phyloP scores from a whole-genome alignment of 2,113 vertebrate species.

The Eidolon helvum region DNA sequence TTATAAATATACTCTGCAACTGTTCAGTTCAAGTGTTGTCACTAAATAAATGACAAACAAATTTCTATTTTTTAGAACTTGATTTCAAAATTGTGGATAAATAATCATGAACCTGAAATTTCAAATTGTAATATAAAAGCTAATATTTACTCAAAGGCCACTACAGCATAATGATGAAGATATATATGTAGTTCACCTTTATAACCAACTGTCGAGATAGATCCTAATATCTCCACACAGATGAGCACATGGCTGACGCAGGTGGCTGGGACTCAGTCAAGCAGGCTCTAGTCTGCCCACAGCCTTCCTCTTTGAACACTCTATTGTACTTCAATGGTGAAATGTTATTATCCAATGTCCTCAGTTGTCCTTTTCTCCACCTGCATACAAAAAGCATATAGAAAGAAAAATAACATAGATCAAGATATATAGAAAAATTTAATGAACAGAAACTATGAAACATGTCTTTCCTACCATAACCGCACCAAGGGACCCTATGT shows the following conservation, averaged over 20 bases:
- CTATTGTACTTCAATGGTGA: background rate
- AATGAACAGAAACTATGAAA: background rate
- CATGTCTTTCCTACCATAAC: background rate
- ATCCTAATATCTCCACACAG: background rate
- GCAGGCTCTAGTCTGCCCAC: no score
- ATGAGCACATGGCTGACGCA: no score
- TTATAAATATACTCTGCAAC: background rate
- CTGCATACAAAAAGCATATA: background rate
- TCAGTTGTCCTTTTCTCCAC: background rate
- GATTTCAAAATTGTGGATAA: background rate
- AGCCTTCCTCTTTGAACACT: background rate
- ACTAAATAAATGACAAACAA: background rate
- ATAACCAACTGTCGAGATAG: background rate
- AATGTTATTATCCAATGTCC: background rate
- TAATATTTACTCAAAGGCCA: no score
- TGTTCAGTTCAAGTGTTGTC: background rate
- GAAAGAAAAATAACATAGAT: background rate
- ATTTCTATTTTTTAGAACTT: background rate
- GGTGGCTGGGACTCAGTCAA: no score
- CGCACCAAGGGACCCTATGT: background rate
- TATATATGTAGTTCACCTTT: background rate
- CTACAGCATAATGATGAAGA: background rate
- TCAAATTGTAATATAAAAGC: background rate
- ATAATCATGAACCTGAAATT: background rate
- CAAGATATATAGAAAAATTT: background rate